Conservation (phyloP, 2,888 invertebrate genomes). For the Scaptomyza cyrtandrae region DNA sequence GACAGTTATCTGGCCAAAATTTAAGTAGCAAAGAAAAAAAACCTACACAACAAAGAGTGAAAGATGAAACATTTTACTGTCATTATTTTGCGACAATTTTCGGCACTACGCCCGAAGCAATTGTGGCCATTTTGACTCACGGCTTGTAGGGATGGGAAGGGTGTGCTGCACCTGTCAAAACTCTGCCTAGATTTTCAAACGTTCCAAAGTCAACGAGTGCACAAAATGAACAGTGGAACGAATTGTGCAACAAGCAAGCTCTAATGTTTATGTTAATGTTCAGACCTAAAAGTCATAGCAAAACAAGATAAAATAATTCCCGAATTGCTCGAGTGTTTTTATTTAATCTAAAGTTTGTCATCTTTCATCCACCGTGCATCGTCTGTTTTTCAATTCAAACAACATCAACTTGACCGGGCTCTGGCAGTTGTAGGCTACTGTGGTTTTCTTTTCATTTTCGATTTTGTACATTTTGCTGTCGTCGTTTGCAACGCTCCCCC, state of each 20-base stretch:
- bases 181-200: slow-evolving; percentile 27
- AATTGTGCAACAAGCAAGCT: not conserved
- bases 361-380: slow-evolving; percentile 44
- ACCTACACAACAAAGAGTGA: slow-evolving; percentile 8
- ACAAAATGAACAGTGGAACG: slow-evolving; percentile 26
- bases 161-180: slow-evolving; percentile 61
- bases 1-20: slow-evolving; percentile 63
- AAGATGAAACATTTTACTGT: slow-evolving; percentile 62
- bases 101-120: slow-evolving; percentile 61
- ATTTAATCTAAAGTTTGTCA: not conserved
- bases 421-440: slow-evolving; percentile 63
- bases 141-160: slow-evolving; percentile 21
- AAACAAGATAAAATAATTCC: too few relatives aligned
- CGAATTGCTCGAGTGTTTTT: too few relatives aligned
- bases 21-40: too few relatives aligned
- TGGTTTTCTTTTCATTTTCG: slow-evolving; percentile 77
- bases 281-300: too few relatives aligned
- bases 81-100: slow-evolving; percentile 71
- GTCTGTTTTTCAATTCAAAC: slow-evolving; percentile 54
- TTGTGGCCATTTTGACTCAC: slow-evolving; percentile 50
- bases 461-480: slow-evolving; percentile 71
- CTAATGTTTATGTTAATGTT: too few relatives aligned
- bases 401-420: slow-evolving; percentile 47
- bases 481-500: slow-evolving; percentile 3
- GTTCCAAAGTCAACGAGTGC: slow-evolving; percentile 35